These are phyloP conservation scores for Stratiomys singularior DNA, from an alignment of 2,888 invertebrate species.

Conservation along the genomic window DNA sequence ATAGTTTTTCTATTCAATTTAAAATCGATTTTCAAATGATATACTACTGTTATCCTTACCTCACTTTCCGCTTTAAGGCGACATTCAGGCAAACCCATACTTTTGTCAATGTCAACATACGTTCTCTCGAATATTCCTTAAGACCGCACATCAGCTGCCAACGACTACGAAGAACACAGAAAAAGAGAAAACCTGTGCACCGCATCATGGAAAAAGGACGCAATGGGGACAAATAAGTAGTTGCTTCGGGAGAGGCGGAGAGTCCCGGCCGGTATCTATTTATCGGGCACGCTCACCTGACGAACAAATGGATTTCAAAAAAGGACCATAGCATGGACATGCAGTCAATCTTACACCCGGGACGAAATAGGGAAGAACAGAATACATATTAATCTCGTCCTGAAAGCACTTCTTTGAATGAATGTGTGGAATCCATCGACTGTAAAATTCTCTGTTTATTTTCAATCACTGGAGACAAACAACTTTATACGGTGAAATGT, in stretches of 20 bases:
- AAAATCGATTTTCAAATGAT: no score
- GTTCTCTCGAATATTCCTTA: not conserved
- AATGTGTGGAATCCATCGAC: conserved; percentile 44
- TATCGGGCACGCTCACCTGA: conserved; percentile 37
- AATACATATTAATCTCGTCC: conserved; percentile 43
- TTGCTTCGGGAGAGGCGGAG: not conserved
- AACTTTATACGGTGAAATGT: conserved; percentile 38
- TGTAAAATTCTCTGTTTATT: conserved; percentile 47
- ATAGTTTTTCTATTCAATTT: no score
- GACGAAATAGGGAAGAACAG: not conserved
- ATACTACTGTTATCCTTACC: no score
- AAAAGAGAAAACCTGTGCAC: not conserved
- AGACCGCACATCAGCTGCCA: not conserved
- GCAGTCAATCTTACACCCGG: not conserved
- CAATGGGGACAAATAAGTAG: not conserved
- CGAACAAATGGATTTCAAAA: conserved; percentile 4
- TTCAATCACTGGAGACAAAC: conserved; percentile 46
- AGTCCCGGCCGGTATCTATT: not conserved
- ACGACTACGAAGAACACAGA: not conserved
- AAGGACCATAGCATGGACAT: not conserved
- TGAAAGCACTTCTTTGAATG: conserved; percentile 19
- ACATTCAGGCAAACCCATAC: no score
- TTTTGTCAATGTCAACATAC: not conserved
- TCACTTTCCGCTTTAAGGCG: no score
- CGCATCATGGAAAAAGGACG: not conserved